A percentile compares a stretch with the other conserved stretches of the same genome.
Conservation (phyloP, 2,113 vertebrate genomes). For the Trogon surrucura region DNA sequence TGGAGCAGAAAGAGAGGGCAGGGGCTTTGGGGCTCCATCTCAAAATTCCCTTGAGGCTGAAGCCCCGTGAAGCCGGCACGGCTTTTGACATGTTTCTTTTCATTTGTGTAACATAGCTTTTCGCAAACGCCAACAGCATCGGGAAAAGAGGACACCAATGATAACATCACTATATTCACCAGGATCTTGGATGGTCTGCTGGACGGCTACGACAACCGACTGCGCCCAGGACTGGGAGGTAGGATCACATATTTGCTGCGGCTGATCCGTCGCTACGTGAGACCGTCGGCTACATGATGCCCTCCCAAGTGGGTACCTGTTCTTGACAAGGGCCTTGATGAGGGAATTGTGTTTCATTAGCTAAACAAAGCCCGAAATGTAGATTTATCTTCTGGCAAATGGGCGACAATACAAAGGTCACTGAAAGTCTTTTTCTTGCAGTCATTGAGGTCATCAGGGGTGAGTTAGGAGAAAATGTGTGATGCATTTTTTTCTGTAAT, state of each 20-base stretch:
- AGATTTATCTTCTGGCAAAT: neutral
- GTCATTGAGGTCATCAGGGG: neutral
- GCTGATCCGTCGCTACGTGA: accelerated
- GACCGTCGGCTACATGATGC: accelerated
- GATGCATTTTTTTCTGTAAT: neutral
- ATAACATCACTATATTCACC: conserved; percentile 97
- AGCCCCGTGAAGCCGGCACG: neutral
- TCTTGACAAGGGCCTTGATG: accelerated
- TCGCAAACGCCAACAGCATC: conserved; percentile 86
- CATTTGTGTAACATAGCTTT: conserved; percentile 74
- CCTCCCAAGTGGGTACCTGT: neutral
- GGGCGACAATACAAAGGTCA: neutral
- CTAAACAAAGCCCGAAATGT: neutral
- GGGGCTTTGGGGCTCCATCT: accelerated
- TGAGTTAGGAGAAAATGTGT: neutral
- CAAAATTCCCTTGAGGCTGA: neutral
- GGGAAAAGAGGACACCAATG: conserved; percentile 86
- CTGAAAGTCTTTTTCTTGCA: neutral
- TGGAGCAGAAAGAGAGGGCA: neutral
- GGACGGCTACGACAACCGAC: conserved; percentile 95
- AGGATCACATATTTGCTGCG: accelerated
- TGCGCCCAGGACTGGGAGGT: conserved; percentile 95
- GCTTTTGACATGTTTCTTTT: neutral
- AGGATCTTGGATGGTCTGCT: conserved; percentile 93
- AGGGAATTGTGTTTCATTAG: neutral